Percentiles rank a stretch among this genome's conserved stretches.
Conservation (phyloP, 2,797 vertebrate genomes). For the Sparus aurata region DNA sequence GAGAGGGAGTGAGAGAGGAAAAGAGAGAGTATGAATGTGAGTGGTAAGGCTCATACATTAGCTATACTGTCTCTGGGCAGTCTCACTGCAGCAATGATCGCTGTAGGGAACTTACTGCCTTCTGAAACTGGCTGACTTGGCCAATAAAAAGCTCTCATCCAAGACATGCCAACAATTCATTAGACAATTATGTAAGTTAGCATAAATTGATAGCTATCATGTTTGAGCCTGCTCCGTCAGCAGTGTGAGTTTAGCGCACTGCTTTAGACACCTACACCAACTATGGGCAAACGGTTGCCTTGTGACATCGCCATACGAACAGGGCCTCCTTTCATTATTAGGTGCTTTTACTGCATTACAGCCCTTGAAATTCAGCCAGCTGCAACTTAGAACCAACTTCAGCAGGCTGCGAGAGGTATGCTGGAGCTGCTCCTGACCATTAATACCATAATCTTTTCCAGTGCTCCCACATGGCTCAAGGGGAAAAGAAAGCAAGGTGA, state of each 20-base stretch:
- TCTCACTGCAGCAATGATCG: conserved; percentile 83
- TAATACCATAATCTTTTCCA: conserved; percentile 81
- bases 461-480: conserved; percentile 54
- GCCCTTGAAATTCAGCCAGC: conserved; percentile 74
- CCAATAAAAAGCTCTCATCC: conserved; percentile 79
- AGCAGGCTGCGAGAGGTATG: conserved; percentile 64
- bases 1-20: conserved; percentile 17
- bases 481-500: conserved; percentile 53
- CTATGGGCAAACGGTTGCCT: conserved; percentile 42
- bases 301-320: conserved; percentile 67
- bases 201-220: conserved; percentile 54
- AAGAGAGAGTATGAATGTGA: conserved; percentile 57
- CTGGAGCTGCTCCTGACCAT: conserved; percentile 63
- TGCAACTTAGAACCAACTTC: conserved; percentile 78
- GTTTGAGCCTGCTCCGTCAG: conserved; percentile 39
- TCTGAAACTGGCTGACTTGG: conserved; percentile 78
- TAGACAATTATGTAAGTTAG: conserved; percentile 64
- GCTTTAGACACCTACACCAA: conserved; percentile 31
- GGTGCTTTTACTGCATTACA: conserved; percentile 80
- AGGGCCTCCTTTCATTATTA: conserved; percentile 74
- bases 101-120: conserved; percentile 81
- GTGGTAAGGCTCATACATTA: conserved; percentile 78
- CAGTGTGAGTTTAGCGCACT: conserved; percentile 27
- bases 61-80: conserved; percentile 85
- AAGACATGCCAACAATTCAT: conserved; percentile 67